Evolutionary conservation across 2,113 vertebrate genomes (phyloP).

Genomic region (Mormyrus iriodes): DNA sequence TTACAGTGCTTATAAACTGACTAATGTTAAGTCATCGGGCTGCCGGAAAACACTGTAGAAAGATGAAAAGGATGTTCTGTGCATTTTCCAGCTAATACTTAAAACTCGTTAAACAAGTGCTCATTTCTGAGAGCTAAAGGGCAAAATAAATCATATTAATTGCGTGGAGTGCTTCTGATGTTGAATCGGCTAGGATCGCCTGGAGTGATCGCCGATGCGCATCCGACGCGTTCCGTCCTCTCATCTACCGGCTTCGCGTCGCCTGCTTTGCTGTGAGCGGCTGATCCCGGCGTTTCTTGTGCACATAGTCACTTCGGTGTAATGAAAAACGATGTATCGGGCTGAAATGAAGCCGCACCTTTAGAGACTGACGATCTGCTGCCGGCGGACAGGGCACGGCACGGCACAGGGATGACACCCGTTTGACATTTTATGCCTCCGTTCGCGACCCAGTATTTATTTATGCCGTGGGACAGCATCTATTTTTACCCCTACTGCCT

Average conservation of each 20-base stretch:
- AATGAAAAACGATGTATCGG: constrained; percentile 35
- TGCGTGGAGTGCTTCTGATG: not conserved
- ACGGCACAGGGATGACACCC: not conserved
- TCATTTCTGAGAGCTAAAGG: not conserved
- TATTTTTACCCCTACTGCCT: constrained; percentile 10
- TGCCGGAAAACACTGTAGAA: not conserved
- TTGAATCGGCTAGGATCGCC: not conserved
- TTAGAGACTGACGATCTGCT: constrained; percentile 33
- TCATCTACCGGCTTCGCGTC: not conserved
- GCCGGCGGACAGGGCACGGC: constrained; percentile 13
- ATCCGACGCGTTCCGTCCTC: not conserved
- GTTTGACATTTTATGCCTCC: constrained; percentile 10
- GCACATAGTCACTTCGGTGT: constrained; percentile 20
- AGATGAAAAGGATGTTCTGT: not conserved
- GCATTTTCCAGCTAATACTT: not conserved
- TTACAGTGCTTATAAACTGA: not conserved
- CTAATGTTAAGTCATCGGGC: not conserved
- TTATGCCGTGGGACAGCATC: not conserved
- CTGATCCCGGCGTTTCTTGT: not conserved
- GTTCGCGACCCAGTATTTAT: constrained; percentile 16
- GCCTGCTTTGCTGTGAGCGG: constrained; percentile 4
- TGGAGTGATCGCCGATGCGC: not conserved
- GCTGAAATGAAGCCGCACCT: constrained; percentile 29
- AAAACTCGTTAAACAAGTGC: not conserved
- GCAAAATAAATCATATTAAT: not conserved